These are phyloP conservation scores for Arbacia lixula DNA, from an alignment of 53 echinoderm and acorn worm species.

Conservation along the genomic window DNA sequence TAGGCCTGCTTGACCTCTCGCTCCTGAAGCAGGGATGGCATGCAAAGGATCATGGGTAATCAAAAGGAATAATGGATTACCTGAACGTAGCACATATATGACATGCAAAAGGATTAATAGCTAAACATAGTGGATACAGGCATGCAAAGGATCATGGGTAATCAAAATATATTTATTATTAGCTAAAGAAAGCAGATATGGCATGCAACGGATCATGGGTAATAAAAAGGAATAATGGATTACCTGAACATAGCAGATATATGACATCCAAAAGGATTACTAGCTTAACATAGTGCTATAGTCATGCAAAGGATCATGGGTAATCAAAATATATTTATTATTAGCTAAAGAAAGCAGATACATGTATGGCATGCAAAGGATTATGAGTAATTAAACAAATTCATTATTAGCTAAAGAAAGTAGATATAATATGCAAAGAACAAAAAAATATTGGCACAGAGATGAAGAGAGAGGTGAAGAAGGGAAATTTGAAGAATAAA, in stretches of 20 bases:
- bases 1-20: slow-evolving; percentile 82
- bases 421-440: neutral
- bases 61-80: neutral
- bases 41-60: slow-evolving; percentile 26
- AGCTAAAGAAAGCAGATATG: neutral
- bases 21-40: slow-evolving; percentile 61
- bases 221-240: neutral
- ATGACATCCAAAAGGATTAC: neutral
- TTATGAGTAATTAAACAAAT: neutral
- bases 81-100: neutral
- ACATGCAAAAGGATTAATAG: neutral
- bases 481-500: neutral
- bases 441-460: neutral
- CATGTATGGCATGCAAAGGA: slow-evolving; percentile 40
- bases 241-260: neutral
- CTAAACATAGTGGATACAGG: too few relatives aligned
- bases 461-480: neutral
- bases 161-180: too few relatives aligned
- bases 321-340: too few relatives aligned
- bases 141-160: too few relatives aligned
- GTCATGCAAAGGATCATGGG: too few relatives aligned
- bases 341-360: too few relatives aligned
- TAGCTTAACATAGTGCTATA: too few relatives aligned
- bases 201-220: slow-evolving; percentile 38
- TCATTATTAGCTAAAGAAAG: neutral